A percentile compares a stretch with the other conserved stretches of the same genome.
Evolutionary conservation across 2,888 invertebrate genomes (phyloP).

Genomic region (Penaeus monodon): DNA sequence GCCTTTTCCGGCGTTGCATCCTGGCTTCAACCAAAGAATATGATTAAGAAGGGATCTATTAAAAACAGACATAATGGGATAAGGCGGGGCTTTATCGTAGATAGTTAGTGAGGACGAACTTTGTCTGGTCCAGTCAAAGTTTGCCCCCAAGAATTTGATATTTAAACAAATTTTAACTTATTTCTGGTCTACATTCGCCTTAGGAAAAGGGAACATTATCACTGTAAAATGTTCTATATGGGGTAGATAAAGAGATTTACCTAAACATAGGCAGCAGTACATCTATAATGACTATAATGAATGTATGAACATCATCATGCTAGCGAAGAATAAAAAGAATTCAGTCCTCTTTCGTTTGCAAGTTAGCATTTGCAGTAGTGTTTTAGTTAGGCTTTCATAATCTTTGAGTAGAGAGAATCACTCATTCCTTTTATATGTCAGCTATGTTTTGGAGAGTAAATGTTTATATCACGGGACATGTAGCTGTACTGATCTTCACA

Average conservation of each 20-base stretch:
- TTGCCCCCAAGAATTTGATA: constrained; percentile 18
- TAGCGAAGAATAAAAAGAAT: constrained; percentile 1
- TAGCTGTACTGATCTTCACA: constrained; percentile 14
- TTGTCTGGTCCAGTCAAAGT: constrained; percentile 45
- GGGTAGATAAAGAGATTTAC: background rate
- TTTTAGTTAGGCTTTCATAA: constrained; percentile 18
- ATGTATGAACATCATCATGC: constrained; percentile 19
- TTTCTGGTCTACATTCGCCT: constrained; percentile 33
- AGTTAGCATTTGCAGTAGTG: constrained; percentile 16
- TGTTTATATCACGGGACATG: constrained; percentile 30
- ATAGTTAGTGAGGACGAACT: constrained; percentile 17
- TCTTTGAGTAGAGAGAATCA: constrained; percentile 7
- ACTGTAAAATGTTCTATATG: constrained; percentile 19
- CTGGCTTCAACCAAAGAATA: constrained; percentile 62
- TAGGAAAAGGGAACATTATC: constrained; percentile 20
- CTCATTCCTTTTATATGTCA: constrained; percentile 25
- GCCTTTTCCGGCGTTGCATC: constrained; percentile 38
- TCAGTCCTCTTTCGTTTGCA: constrained; percentile 16
- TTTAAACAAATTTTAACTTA: constrained; percentile 13
- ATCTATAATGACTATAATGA: constrained; percentile 1
- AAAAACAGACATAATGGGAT: background rate
- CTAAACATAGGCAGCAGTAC: background rate
- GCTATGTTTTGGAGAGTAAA: constrained; percentile 23
- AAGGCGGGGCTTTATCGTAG: background rate
- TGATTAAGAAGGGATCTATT: constrained; percentile 10